Conservation (phyloP, 92 coral and sea anemone genomes). For the Epizoanthus scotinus region DNA sequence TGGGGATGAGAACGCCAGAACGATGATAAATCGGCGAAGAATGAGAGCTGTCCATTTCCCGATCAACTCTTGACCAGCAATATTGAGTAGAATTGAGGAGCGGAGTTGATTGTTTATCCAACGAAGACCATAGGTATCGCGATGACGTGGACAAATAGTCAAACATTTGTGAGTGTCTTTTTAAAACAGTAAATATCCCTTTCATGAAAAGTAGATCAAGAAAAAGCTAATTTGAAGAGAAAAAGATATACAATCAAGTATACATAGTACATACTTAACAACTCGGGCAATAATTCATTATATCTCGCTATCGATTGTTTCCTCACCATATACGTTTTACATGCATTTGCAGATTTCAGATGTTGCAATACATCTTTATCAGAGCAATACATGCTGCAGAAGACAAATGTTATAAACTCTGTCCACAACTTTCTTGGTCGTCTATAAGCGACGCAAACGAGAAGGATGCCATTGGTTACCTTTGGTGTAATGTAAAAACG, state of each 20-base stretch:
- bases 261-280: constrained; percentile 30
- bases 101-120: constrained; percentile 31
- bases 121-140: constrained; percentile 36
- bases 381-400: constrained; percentile 23
- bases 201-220: not conserved
- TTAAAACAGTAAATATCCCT: constrained; percentile 33
- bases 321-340: constrained; percentile 39
- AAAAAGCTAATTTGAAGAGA: not conserved
- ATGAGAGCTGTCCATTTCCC: constrained; percentile 41
- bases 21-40: constrained; percentile 32
- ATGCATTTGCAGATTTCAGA: constrained; percentile 36
- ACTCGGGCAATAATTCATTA: constrained; percentile 16
- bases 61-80: constrained; percentile 47
- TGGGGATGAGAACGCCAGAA: constrained; percentile 34
- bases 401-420: not conserved
- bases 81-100: constrained; percentile 6
- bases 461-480: not conserved
- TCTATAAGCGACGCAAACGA: constrained; percentile 11
- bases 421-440: constrained; percentile 3
- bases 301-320: constrained; percentile 35
- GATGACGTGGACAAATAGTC: constrained; percentile 14
- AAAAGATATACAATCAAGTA: not conserved
- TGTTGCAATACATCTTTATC: constrained; percentile 34
- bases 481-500: too few relatives aligned
- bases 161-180: constrained; percentile 18